Percentiles rank a stretch among this genome's conserved stretches.
Evolutionary conservation across 2,797 vertebrate species (phyloP).

Genomic region (Myiotriccus ornatus): DNA sequence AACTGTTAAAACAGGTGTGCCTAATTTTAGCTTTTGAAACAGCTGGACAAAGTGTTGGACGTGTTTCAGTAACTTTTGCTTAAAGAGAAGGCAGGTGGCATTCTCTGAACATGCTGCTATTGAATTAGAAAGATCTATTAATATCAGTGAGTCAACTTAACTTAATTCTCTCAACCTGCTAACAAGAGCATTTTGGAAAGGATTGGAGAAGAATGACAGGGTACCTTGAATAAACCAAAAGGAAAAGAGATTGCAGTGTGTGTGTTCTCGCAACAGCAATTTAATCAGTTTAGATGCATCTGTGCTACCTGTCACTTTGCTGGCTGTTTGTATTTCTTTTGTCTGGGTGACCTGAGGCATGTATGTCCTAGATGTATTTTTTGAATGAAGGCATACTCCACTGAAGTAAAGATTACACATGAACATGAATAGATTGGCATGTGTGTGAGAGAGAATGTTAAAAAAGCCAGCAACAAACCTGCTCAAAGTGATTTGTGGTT

Average conservation of each 20-base stretch:
- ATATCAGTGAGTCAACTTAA: constrained; percentile 62
- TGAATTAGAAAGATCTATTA: constrained; percentile 58
- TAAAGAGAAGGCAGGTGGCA: constrained; percentile 54
- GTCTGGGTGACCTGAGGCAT: not conserved
- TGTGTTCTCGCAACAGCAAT: constrained; percentile 15
- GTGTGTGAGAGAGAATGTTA: not conserved
- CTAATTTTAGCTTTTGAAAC: constrained; percentile 50
- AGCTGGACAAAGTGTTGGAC: not conserved
- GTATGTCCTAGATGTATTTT: not conserved
- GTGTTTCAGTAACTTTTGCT: constrained; percentile 8
- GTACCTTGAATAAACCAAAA: not conserved
- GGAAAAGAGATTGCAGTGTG: not conserved
- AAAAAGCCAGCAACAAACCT: not conserved
- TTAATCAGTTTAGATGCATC: constrained; percentile 2
- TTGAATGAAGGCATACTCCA: not conserved
- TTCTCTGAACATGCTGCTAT: constrained; percentile 31
- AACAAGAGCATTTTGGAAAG: constrained; percentile 52
- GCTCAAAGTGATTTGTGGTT: not conserved
- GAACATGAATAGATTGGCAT: not conserved
- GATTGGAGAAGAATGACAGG: not conserved
- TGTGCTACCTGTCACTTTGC: constrained; percentile 6
- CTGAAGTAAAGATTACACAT: not conserved
- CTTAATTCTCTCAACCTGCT: constrained; percentile 60
- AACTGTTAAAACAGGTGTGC: constrained; percentile 30
- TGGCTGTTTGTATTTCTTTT: constrained; percentile 1